Evolutionary conservation across 1,140 invertebrate species (phyloP), one percentile per base, ranked within the genome.

Genomic region (Sesamia nonagrioides): DNA sequence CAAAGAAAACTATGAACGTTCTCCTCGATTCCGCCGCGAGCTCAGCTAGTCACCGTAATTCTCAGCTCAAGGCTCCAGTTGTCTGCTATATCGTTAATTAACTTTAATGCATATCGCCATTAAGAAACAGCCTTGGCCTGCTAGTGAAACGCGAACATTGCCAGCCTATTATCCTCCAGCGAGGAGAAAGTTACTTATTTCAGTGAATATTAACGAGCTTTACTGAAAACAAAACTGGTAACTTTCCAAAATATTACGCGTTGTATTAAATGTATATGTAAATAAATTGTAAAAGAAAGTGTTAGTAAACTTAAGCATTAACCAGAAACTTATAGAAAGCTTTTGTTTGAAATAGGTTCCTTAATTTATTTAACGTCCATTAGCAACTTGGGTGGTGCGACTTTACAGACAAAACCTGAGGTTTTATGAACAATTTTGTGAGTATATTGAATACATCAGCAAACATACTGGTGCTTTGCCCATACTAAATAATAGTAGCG

Each of bases 121-220:
- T 74, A 21, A 45, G 52, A 18, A 60, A 40, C 17, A 52, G 54
- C 71, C 54, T 74, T 33, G 56, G 18, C 52, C 37, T 35, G 68
- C 54, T 60, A 60, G 52, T 74, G 37, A 45, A 60, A 60, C 71
- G 40, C 37, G 18, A 60, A 58, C 56, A 52, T 63, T 40, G 50
- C 17, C 40, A 27, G 71, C 54, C 71, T 74, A 60, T 74, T 74
- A 74, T 60, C 54, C 48, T 33, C 50, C n/a, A 50, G 56, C 71
- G 17, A 74, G 54, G 37, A 74, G 71, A 74, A 74, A 74, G 71
- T 74, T 63, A 17, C 60, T 63, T 37, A 74, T 74, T 74, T 74
- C 71, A 74, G 52, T 74, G 54, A 74, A 74, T 74, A 74, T 74
- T 74, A 74, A 74, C 60, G 71, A 74, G 71, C 37, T 74, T 37